phyloP scores from a whole-genome alignment of 2,113 vertebrate species.

The Dascyllus trimaculatus region DNA sequence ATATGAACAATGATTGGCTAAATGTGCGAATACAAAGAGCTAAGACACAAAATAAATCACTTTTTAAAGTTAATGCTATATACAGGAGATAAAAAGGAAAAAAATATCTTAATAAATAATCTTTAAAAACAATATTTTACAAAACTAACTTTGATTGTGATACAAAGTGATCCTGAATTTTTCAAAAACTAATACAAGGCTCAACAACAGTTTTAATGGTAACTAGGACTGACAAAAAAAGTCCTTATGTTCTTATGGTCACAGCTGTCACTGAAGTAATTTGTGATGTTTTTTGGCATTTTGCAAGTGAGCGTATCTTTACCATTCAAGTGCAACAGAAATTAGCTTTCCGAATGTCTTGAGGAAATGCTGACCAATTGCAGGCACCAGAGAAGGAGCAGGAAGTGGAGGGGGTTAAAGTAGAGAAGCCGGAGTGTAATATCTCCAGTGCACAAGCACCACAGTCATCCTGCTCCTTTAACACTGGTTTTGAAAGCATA shows the following conservation, averaged over 20 bases:
- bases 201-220: conserved; percentile 59
- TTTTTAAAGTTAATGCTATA: conserved; percentile 78
- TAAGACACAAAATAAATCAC: conserved; percentile 77
- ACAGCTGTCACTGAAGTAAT: conserved; percentile 72
- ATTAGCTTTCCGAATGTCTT: conserved; percentile 61
- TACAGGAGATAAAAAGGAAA: conserved; percentile 76
- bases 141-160: conserved; percentile 78
- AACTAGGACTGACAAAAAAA: conserved; percentile 57
- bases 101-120: conserved; percentile 85
- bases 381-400: conserved; percentile 52
- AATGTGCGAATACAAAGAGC: conserved; percentile 77
- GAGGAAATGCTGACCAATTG: conserved; percentile 52
- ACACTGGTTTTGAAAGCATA: conserved; percentile 46
- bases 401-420: conserved; percentile 53
- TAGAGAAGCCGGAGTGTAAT: conserved; percentile 31
- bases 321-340: conserved; percentile 67
- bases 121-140: conserved; percentile 82
- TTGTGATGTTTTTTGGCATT: conserved; percentile 55
- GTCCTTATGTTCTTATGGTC: conserved; percentile 62
- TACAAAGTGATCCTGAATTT: conserved; percentile 77
- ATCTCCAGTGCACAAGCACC: conserved; percentile 50
- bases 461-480: conserved; percentile 41
- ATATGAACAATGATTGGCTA: conserved; percentile 77
- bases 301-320: conserved; percentile 49
- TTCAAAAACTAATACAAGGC: conserved; percentile 65